These are phyloP conservation scores for Empidonax alnorum DNA, from an alignment of 2,113 vertebrate genomes.

Conservation along the genomic window DNA sequence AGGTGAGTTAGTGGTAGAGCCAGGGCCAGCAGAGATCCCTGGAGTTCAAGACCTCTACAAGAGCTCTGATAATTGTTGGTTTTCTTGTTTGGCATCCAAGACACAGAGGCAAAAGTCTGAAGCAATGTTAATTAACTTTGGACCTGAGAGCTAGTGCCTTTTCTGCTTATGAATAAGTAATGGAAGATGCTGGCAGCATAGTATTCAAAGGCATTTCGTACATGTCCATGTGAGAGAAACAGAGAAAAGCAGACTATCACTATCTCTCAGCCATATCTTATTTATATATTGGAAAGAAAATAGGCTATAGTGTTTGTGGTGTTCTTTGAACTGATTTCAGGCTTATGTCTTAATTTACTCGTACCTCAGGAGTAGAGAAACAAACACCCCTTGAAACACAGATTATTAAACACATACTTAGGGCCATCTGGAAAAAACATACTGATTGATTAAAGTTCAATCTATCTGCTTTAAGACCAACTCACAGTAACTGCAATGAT, in stretches of 20 bases:
- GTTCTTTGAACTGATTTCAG: constrained; percentile 14
- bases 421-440: constrained; percentile 73
- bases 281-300: background rate
- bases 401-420: constrained; percentile 61
- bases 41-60: background rate
- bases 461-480: constrained; percentile 63
- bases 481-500: constrained; percentile 67
- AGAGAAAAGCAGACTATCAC: constrained; percentile 8
- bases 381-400: constrained; percentile 47
- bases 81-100: background rate
- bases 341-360: constrained; percentile 55
- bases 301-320: background rate
- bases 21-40: background rate
- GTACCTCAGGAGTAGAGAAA: constrained; percentile 47
- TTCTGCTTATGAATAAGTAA: constrained; percentile 5
- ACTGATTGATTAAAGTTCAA: constrained; percentile 71
- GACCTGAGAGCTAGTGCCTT: background rate
- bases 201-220: background rate
- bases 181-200: background rate
- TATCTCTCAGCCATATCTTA: background rate
- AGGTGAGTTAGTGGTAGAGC: background rate
- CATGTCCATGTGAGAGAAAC: background rate
- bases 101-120: background rate
- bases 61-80: background rate
- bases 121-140: background rate